These are phyloP conservation scores for Acanthurus leucopareius DNA, from an alignment of 2,797 vertebrate species.

Conservation along the genomic window DNA sequence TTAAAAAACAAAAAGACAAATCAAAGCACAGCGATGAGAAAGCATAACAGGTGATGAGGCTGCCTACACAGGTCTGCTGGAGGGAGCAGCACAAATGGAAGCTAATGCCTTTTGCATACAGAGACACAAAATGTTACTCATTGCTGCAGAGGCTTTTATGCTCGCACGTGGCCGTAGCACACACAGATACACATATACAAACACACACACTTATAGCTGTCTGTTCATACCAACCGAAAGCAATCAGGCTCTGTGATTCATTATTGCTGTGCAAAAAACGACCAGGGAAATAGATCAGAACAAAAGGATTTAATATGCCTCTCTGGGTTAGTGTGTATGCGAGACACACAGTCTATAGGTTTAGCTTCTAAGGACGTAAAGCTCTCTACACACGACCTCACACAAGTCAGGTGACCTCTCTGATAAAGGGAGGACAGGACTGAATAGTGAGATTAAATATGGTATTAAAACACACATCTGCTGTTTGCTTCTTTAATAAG, in stretches of 20 bases:
- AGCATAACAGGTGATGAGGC: conserved; percentile 10
- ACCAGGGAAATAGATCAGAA: conserved; percentile 8
- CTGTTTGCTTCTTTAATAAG: conserved; percentile 23
- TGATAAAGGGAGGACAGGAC: not conserved
- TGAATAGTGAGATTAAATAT: conserved; percentile 47
- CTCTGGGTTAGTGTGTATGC: conserved; percentile 13
- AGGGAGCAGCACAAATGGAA: conserved; percentile 44
- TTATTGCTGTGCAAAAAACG: conserved; percentile 14
- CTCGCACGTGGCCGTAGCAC: not conserved
- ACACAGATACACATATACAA: too few relatives aligned
- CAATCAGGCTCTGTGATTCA: conserved; percentile 56
- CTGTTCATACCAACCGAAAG: conserved; percentile 48
- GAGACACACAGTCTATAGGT: conserved; percentile 27
- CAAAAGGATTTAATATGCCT: conserved; percentile 57
- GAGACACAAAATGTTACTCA: conserved; percentile 31
- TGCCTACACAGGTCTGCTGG: conserved; percentile 54
- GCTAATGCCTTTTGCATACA: conserved; percentile 35
- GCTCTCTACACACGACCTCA: conserved; percentile 43
- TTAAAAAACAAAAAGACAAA: conserved; percentile 39
- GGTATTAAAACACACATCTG: conserved; percentile 45
- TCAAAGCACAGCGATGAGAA: conserved; percentile 29
- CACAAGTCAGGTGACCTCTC: conserved; percentile 33
- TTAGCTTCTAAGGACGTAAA: conserved; percentile 43
- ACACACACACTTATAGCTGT: conserved; percentile 23
- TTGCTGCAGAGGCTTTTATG: conserved; percentile 19